Evolutionary conservation across 2,797 vertebrate genomes (phyloP).

Genomic region (Sebastes reedi): DNA sequence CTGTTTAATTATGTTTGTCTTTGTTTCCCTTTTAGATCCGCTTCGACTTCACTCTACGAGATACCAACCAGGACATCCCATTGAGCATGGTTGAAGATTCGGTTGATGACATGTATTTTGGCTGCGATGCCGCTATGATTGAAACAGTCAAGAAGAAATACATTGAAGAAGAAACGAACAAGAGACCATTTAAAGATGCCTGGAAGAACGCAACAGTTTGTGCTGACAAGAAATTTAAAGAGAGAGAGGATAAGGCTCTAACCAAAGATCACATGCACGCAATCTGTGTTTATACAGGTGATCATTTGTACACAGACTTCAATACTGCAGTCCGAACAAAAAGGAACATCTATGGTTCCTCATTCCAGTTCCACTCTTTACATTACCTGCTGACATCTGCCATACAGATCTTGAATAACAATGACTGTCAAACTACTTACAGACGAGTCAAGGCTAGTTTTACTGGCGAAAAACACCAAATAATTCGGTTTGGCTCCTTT

Average conservation of each 20-base stretch:
- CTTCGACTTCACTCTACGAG: neutral
- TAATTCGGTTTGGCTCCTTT: constrained; percentile 47
- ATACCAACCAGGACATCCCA: too few relatives aligned
- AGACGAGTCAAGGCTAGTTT: neutral
- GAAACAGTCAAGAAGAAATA: neutral
- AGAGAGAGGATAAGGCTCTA: neutral
- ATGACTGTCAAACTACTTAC: neutral
- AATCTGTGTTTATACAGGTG: constrained; percentile 31
- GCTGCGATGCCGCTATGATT: neutral
- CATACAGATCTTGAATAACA: constrained; percentile 20
- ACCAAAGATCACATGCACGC: constrained; percentile 16
- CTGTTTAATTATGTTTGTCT: neutral
- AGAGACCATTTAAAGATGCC: accelerated
- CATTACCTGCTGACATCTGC: constrained; percentile 47
- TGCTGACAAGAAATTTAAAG: neutral
- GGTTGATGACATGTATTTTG: constrained; percentile 49
- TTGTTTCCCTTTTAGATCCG: neutral
- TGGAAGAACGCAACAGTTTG: neutral
- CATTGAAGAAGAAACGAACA: accelerated
- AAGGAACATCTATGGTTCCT: accelerated
- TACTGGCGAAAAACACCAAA: too few relatives aligned
- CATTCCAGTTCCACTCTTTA: constrained; percentile 33
- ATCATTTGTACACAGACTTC: accelerated
- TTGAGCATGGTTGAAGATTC: constrained; percentile 8
- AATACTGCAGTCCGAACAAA: neutral